A percentile compares a stretch with the other conserved stretches of the same genome.
Evolutionary conservation across 2,797 vertebrate species (phyloP).

Genomic region (Amphiprion clarkii): DNA sequence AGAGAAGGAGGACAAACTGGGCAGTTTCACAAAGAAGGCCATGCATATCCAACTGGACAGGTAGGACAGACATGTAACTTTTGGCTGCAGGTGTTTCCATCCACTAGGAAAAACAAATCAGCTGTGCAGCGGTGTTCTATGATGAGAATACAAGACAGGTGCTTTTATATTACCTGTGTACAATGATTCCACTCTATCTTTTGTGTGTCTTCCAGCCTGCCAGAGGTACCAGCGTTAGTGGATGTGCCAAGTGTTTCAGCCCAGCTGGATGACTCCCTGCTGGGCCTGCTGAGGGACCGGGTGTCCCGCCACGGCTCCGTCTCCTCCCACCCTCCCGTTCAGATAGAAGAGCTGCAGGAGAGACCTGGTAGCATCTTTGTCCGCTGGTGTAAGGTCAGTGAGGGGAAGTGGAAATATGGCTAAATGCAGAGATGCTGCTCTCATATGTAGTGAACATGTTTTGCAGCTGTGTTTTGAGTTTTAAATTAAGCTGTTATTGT

Average conservation of each 20-base stretch:
- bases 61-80: conserved; percentile 71
- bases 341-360: conserved; percentile 95
- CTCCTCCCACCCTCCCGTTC: conserved; percentile 94
- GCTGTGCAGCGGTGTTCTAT: background rate
- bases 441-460: background rate
- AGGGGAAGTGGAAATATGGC: background rate
- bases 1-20: conserved; percentile 91
- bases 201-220: conserved; percentile 86
- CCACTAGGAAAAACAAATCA: fast-evolving
- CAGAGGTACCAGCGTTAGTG: conserved; percentile 94
- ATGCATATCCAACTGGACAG: conserved; percentile 97
- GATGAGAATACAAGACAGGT: no score
- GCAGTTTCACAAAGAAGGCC: conserved; percentile 95
- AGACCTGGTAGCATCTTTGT: conserved; percentile 94
- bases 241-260: conserved; percentile 96
- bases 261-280: conserved; percentile 93
- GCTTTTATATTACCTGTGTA: background rate
- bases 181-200: background rate
- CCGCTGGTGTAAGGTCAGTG: conserved; percentile 94
- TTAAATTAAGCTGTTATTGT: background rate
- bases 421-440: no score
- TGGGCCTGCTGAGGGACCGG: conserved; percentile 89
- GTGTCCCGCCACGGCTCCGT: conserved; percentile 91
- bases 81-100: background rate
- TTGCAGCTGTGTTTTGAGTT: background rate